Evolutionary conservation across 2,797 vertebrate species (phyloP), one percentile per base, ranked within the genome.

Genomic region (Lacerta viridis): DNA sequence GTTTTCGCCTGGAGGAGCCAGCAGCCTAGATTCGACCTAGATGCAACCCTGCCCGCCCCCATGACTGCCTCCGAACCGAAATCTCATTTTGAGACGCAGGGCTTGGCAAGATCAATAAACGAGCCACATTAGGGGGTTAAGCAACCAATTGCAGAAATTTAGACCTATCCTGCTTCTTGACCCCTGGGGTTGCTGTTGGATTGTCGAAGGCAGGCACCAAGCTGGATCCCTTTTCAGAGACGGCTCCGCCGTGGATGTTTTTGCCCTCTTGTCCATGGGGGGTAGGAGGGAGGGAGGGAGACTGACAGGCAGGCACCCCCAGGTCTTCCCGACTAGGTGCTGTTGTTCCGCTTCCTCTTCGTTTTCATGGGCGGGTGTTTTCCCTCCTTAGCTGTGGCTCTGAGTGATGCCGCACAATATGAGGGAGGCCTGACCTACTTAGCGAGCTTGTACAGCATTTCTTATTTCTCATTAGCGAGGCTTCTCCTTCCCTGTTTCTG

Each of bases 381-480:
- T 29, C 15, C 25, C 8, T 33, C 11, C 55, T 29, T 50, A 15
- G n/a, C 23, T 4, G 7, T 80, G 5, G n/a, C 18, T 36, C 10
- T 5, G 29, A 78, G n/a, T 4, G 10, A 5, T 27, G 43, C 15
- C n/a, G 33, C 33, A 59, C 46, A 59, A 27, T 7, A 3, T 23
- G 13, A 72, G 50, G 46, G 36, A 55, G 9, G 15, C 8, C 25
- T 80, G 86, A 87, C 86, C 78, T 87, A 87, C 78, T 80, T 81
- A 33, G 27, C 11, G 17, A n/a, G 69, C 46, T 64, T 33, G 10
- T 23, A 15, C 7, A 55, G 41, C 43, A 3, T 15, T 43, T 20
- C 27, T 29, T 17, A 3, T 76, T 74, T n/a, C 55, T 87, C 55
- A 75, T 76, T 66, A 18, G 15, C 6, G 17, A 15, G 27, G 36